Base-by-base conservation (phyloP, 1,140 invertebrate species). In the Caerostris darwini region DNA sequence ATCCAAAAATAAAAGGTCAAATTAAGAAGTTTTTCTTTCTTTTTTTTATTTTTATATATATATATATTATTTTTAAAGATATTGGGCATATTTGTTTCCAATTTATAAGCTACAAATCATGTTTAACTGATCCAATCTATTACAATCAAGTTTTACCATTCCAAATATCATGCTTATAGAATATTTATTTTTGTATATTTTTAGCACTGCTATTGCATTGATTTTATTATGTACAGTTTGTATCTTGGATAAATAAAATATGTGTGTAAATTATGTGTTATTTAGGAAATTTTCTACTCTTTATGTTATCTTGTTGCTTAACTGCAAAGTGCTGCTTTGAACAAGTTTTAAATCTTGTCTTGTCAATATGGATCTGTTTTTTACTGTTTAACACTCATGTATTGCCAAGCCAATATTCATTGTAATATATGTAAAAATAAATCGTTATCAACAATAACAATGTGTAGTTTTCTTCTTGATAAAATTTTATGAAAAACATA, bases 151-250 rank as follows among this genome's bases (percentile, higher is more conserved):
- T 90, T 54, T 90, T 69, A 56, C 71, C 61, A 81, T 91, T 58
- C 56, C 8, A 82, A 91, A 82, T 53, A 90, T 69, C 53, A 53
- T 77, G 69, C 90, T 91, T 53, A 91, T 91, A 91, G 71, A 69
- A 86, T 12, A 67, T 50, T 93, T 93, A 93, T 93, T 93, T 93
- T 93, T 93, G 58, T 93, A 93, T 88, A 93, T 93, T 93, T 93
- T 88, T 93, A 93, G 92, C 19, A n/a, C 54, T 83, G 53, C 7
- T 53, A 67, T 87, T 93, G 10, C 17, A 69, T 88, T 88, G 85
- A 93, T 88, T 93, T 93, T 93, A 93, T 34, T 81, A 57, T 81
- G 92, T 82, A 93, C 86, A 93, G 69, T 77, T 93, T 87, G 82
- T 92, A 53, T 57, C 34, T 54, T 57, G 12, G 54, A 86, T 61